Percentiles rank a stretch among this genome's conserved stretches.
These are phyloP conservation scores for Leptonema lineaticorne DNA, from an alignment of 1,140 invertebrate species.

Conservation along the genomic window DNA sequence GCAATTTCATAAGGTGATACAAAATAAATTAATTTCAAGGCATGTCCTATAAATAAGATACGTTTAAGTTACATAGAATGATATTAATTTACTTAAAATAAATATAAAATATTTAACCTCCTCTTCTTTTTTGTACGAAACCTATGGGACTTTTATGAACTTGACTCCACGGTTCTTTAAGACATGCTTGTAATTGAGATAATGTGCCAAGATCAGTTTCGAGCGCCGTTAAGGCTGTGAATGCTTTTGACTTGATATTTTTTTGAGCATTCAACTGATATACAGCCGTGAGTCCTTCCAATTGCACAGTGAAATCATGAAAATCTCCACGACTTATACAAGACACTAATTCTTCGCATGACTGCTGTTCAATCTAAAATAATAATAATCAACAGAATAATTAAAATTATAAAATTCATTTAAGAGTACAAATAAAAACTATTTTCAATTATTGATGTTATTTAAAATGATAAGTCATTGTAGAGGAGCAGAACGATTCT, in stretches of 20 bases:
- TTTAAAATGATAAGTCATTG: too few relatives aligned
- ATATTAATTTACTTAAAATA: too few relatives aligned
- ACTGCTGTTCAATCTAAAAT: slow-evolving; percentile 64
- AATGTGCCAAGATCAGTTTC: slow-evolving; percentile 88
- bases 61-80: too few relatives aligned
- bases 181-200: slow-evolving; percentile 72
- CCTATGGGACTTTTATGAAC: slow-evolving; percentile 91
- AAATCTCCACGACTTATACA: slow-evolving; percentile 83
- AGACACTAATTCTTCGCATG: slow-evolving; percentile 82
- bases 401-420: too few relatives aligned
- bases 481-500: too few relatives aligned
- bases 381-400: too few relatives aligned
- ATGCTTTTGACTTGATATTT: slow-evolving; percentile 91
- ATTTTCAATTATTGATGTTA: too few relatives aligned
- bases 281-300: slow-evolving; percentile 88
- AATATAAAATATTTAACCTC: slow-evolving; percentile 55
- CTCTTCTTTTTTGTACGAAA: slow-evolving; percentile 72
- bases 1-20: slow-evolving; percentile 89
- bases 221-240: slow-evolving; percentile 85
- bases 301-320: slow-evolving; percentile 87
- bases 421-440: not conserved
- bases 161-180: slow-evolving; percentile 82
- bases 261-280: slow-evolving; percentile 94
- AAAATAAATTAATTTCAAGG: slow-evolving; percentile 93
- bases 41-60: slow-evolving; percentile 82